Base-by-base conservation (phyloP, 2,113 vertebrate genomes). In the Triplophysa tibetana region DNA sequence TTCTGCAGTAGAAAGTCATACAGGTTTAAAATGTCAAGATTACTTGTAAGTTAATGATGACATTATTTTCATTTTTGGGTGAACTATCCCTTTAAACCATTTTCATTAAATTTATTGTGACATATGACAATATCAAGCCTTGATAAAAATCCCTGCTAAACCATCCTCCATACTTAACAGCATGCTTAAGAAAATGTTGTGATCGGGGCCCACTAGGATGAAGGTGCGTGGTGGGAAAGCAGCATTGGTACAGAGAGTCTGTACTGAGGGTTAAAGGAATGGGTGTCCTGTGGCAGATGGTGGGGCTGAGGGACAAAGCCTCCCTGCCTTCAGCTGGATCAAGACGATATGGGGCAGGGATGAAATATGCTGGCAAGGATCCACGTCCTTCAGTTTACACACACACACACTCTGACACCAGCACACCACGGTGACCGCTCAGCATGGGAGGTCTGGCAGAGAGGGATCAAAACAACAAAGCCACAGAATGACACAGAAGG, bases 341-440 rank as follows among this genome's bases (percentile, higher is more conserved):
- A 85, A 84, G 84, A 89, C 86, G 90, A 90, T 89, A 90, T 88
- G 87, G 76, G 84, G 87, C 79, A 88, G 87, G 89, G 89, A 88
- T 87, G 87, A 92, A 91, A 92, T 88, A 87, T 70, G 84, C 89
- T 93, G 92, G 91, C 92, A 87, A 77, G 52, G 76, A 85, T 92
- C 91, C 92, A 92, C 76, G 90, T 90, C 91, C 90, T 92, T 92
- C 91, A 92, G 86, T 12, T 52, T 17, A 48, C 68, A 48, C 68
- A 72, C 77, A 72, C 77, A 79, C 70, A 70, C 52, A 72, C 72
- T 41, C 54, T 43, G 29, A 45, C 74, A 81, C 48, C 70, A 73
- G 24, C 61, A 41, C 62, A 70, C 63, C 48, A 23, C 43, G 33
- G n/a, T 75, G 74, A 77, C 33, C 45, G 4, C 61, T 69, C 69